phyloP scores from a whole-genome alignment of 2,888 invertebrate genomes.

The Holacanthella duospinosa region DNA sequence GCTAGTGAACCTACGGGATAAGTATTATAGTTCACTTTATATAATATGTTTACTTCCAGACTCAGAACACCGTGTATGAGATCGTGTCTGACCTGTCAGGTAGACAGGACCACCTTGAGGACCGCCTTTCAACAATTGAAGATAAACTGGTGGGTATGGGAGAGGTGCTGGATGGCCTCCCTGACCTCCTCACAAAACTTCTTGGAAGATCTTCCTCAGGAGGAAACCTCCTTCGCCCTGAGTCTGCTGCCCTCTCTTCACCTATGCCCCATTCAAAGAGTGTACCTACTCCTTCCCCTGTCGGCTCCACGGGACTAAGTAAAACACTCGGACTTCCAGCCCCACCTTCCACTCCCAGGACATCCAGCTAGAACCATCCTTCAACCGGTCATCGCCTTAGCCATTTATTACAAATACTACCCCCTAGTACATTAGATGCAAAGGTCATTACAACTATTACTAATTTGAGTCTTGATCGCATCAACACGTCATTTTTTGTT shows the following conservation, averaged over 20 bases:
- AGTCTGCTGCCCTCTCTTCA: slow-evolving; percentile 22
- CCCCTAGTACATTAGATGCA: too few species aligned
- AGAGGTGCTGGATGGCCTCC: slow-evolving; percentile 55
- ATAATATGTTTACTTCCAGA: too few species aligned
- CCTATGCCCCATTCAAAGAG: slow-evolving; percentile 37
- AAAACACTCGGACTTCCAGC: background rate
- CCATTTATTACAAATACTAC: too few species aligned
- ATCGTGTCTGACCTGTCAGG: slow-evolving; percentile 95
- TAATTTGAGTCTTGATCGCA: too few species aligned
- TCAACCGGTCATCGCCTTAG: too few species aligned
- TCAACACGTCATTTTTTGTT: too few species aligned
- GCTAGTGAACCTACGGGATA: too few species aligned
- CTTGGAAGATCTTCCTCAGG: slow-evolving; percentile 26
- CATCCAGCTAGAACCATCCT: too few species aligned
- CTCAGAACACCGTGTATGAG: slow-evolving; percentile 95
- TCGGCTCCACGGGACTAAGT: background rate
- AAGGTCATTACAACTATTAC: too few species aligned
- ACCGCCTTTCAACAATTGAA: slow-evolving; percentile 83
- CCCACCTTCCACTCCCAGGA: background rate
- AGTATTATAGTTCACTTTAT: too few species aligned
- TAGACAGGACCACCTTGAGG: slow-evolving; percentile 85
- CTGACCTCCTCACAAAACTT: slow-evolving; percentile 39
- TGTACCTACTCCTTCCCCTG: slow-evolving; percentile 35
- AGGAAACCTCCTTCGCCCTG: slow-evolving; percentile 30
- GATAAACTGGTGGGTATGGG: slow-evolving; percentile 78